Evolutionary conservation across 2,888 invertebrate species (phyloP).

Genomic region (Ctenicera cuprea): DNA sequence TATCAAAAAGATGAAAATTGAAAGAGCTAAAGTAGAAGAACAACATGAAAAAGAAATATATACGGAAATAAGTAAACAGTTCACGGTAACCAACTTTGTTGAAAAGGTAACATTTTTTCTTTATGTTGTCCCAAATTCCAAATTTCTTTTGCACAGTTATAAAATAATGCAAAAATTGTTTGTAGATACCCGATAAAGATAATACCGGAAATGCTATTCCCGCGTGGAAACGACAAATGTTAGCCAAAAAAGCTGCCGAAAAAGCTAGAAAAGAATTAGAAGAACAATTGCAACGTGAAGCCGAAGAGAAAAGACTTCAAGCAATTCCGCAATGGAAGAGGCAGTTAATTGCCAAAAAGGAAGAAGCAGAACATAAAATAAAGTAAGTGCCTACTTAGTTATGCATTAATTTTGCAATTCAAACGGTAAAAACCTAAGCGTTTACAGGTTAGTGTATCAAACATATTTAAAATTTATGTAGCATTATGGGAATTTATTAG

Average conservation of each 20-base stretch:
- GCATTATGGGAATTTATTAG: neutral
- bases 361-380: conserved; percentile 84
- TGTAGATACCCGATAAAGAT: conserved; percentile 91
- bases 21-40: conserved; percentile 89
- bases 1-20: conserved; percentile 94
- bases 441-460: conserved; percentile 19
- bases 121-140: neutral
- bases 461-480: conserved; percentile 8
- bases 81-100: conserved; percentile 90
- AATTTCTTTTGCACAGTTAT: neutral
- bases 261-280: conserved; percentile 93
- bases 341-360: conserved; percentile 88
- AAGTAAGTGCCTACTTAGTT: conserved; percentile 77
- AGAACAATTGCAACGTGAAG: conserved; percentile 88
- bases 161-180: neutral
- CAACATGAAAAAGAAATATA: conserved; percentile 88
- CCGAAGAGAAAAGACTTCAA: conserved; percentile 88
- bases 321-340: conserved; percentile 96
- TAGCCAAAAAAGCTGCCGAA: conserved; percentile 95
- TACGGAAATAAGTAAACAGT: conserved; percentile 89
- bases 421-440: conserved; percentile 2
- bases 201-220: conserved; percentile 92
- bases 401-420: conserved; percentile 12
- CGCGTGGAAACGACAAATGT: conserved; percentile 96
- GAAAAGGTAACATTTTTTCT: conserved; percentile 83